Evolutionary conservation across 1,140 invertebrate genomes (phyloP).

Genomic region (Stratiolaelaps scimitus): DNA sequence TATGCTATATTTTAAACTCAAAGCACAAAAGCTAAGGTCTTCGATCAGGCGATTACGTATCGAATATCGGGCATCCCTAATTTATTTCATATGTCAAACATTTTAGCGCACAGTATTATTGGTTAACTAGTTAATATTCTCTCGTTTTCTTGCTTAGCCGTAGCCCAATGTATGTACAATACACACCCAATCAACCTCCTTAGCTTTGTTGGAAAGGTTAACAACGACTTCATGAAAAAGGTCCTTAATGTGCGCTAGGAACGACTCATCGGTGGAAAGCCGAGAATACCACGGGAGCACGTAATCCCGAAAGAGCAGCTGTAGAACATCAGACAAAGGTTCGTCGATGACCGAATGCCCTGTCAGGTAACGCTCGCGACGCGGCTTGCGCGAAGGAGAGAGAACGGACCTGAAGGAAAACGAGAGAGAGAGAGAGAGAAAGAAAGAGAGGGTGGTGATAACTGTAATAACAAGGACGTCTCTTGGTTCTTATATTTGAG

Average conservation of each 20-base stretch:
- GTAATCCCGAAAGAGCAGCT: slow-evolving; percentile 54
- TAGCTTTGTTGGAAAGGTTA: slow-evolving; percentile 51
- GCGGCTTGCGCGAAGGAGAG: slow-evolving; percentile 20
- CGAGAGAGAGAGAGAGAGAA: background rate
- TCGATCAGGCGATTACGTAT: too few relatives aligned
- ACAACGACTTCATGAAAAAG: slow-evolving; percentile 47
- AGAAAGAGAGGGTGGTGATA: too few relatives aligned
- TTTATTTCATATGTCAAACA: too few relatives aligned
- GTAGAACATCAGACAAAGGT: slow-evolving; percentile 49
- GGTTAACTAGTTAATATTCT: too few relatives aligned
- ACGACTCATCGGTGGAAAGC: slow-evolving; percentile 47
- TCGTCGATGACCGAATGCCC: slow-evolving; percentile 57
- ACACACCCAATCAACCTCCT: slow-evolving; percentile 68
- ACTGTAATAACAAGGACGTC: too few relatives aligned
- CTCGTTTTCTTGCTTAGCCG: too few relatives aligned
- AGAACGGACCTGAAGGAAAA: slow-evolving; percentile 12
- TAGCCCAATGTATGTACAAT: too few relatives aligned
- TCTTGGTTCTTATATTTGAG: too few relatives aligned
- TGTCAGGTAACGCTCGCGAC: slow-evolving; percentile 42
- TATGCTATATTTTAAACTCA: too few relatives aligned
- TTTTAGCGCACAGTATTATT: too few relatives aligned
- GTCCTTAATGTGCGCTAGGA: slow-evolving; percentile 46
- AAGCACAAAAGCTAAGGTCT: too few relatives aligned
- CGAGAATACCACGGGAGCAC: slow-evolving; percentile 59
- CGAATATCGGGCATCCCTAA: too few relatives aligned